Conservation (phyloP, 2,888 invertebrate species). For the Alviniconcha strummeri region DNA sequence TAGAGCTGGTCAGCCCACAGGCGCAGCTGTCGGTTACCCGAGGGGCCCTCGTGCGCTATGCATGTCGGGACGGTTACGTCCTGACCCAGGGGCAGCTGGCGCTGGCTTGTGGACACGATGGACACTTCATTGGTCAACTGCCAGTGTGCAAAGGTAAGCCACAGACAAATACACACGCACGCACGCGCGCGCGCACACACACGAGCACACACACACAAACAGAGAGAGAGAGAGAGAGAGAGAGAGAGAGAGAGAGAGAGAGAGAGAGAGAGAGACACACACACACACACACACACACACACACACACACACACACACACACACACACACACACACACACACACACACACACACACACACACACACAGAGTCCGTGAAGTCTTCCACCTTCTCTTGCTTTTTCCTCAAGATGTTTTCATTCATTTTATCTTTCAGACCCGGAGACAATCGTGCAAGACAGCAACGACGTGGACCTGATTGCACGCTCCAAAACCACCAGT, state of each 20-base stretch:
- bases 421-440: background rate
- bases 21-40: background rate
- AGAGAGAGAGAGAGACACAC: no score
- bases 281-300: background rate
- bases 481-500: background rate
- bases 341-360: no score
- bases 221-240: no score
- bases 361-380: background rate
- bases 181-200: no score
- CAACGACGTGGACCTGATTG: slow-evolving; percentile 5
- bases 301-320: background rate
- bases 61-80: slow-evolving; percentile 16
- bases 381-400: background rate
- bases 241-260: no score
- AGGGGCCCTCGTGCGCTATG: slow-evolving; percentile 19
- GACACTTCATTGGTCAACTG: slow-evolving; percentile 17
- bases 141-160: slow-evolving; percentile 22
- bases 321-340: no score
- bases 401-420: background rate
- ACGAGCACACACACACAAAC: background rate
- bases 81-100: slow-evolving; percentile 20
- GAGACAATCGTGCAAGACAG: slow-evolving; percentile 16
- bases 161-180: background rate
- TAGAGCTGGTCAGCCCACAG: background rate
- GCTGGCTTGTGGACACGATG: slow-evolving; percentile 19